phyloP scores from a whole-genome alignment of 2,888 invertebrate species.

The Pocota personata region DNA sequence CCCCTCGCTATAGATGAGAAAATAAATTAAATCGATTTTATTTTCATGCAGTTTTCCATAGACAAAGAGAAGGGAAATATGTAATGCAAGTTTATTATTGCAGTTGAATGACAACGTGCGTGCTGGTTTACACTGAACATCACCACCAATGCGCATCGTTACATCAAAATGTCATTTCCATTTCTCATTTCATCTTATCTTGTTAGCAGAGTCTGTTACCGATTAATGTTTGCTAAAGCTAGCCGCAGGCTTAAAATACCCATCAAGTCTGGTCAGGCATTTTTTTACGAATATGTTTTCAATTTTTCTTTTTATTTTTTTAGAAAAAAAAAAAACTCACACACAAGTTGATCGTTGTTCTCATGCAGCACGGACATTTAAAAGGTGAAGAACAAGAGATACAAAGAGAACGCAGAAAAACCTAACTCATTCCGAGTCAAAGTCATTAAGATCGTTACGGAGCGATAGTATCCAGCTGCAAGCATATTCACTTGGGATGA shows the following conservation, averaged over 20 bases:
- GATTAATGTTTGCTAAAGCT: conserved; percentile 28
- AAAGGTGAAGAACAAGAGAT: conserved; percentile 53
- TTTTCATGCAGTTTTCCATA: conserved; percentile 33
- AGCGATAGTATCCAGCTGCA: conserved; percentile 72
- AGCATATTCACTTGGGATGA: conserved; percentile 52
- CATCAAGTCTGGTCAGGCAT: conserved; percentile 46
- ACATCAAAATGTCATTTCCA: conserved; percentile 45
- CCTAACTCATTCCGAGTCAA: conserved; percentile 67
- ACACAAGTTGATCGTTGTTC: conserved; percentile 60
- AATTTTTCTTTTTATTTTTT: conserved; percentile 35
- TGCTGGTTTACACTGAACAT: conserved; percentile 64
- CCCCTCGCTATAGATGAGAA: conserved; percentile 12
- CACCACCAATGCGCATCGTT: conserved; percentile 32
- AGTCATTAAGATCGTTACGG: conserved; percentile 73
- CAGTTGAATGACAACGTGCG: conserved; percentile 59
- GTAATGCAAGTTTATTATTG: conserved; percentile 40
- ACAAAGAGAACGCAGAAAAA: conserved; percentile 29
- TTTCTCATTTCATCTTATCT: conserved; percentile 27
- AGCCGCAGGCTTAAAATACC: conserved; percentile 37
- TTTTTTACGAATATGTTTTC: conserved; percentile 64
- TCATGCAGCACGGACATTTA: conserved; percentile 59
- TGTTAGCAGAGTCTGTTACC: conserved; percentile 18
- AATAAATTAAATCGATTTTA: conserved; percentile 70
- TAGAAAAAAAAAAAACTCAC: neutral
- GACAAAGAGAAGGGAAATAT: neutral